phyloP scores from a whole-genome alignment of 2,888 invertebrate species.

The Patella depressa region DNA sequence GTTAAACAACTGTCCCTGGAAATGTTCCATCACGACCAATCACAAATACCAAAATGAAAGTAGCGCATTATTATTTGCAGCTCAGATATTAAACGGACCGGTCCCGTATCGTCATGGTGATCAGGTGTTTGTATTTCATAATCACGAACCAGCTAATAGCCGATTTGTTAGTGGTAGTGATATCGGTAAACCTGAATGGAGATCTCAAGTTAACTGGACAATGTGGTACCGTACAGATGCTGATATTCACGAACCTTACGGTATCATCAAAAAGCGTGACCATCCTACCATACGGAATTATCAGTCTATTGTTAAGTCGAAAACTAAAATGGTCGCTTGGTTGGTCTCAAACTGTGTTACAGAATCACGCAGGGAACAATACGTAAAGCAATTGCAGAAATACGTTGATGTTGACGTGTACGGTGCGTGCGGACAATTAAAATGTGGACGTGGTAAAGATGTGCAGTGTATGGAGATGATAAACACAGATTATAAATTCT shows the following conservation, averaged over 20 bases:
- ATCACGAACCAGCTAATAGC: not conserved
- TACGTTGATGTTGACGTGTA: not conserved
- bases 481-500: conserved; percentile 14
- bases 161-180: not conserved
- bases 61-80: conserved; percentile 15
- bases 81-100: not conserved
- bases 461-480: not conserved
- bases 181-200: not conserved
- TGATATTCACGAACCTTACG: not conserved
- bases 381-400: not conserved
- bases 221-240: not conserved
- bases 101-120: not conserved
- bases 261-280: not conserved
- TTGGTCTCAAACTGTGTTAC: not conserved
- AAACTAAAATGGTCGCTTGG: not conserved
- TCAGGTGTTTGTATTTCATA: not conserved
- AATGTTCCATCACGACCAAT: conserved; percentile 18
- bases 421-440: not conserved
- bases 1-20: not conserved
- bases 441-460: conserved; percentile 1
- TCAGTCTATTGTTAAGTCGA: not conserved
- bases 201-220: not conserved
- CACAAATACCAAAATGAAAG: conserved; percentile 8
- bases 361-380: not conserved
- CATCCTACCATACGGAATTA: not conserved